phyloP scores from a whole-genome alignment of 2,113 vertebrate genomes.

The Varanus salvator region DNA sequence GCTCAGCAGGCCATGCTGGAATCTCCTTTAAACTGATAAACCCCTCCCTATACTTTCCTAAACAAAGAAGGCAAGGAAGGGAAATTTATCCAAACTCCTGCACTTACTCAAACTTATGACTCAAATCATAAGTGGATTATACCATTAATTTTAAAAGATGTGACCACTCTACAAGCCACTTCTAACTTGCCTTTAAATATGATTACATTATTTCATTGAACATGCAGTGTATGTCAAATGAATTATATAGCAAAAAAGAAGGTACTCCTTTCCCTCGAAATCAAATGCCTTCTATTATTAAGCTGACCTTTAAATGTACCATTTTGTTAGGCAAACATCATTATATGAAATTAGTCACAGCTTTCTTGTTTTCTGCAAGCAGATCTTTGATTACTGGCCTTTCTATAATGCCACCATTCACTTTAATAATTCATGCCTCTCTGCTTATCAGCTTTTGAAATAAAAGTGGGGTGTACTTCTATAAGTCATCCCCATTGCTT shows the following conservation, averaged over 20 bases:
- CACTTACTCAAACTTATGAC: not conserved
- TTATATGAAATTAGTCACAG: constrained; percentile 72
- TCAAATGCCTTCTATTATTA: constrained; percentile 52
- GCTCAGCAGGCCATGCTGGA: not conserved
- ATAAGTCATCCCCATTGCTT: constrained; percentile 67
- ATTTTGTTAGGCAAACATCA: constrained; percentile 64
- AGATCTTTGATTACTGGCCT: constrained; percentile 65
- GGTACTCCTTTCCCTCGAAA: constrained; percentile 41
- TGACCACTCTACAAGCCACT: not conserved
- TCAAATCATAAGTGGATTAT: not conserved
- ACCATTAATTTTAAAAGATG: not conserved
- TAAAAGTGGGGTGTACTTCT: constrained; percentile 53
- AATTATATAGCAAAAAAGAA: constrained; percentile 50
- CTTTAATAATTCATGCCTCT: constrained; percentile 74
- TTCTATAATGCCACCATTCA: constrained; percentile 38
- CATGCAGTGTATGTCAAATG: not conserved
- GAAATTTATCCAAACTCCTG: not conserved
- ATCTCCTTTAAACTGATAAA: not conserved
- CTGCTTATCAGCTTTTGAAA: constrained; percentile 71
- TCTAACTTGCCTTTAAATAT: not conserved
- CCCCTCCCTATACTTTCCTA: not conserved
- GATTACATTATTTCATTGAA: not conserved
- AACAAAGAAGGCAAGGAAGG: not conserved
- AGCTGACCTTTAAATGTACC: constrained; percentile 69
- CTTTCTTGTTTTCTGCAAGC: constrained; percentile 65